phyloP scores from a whole-genome alignment of 2,797 vertebrate species.

The Microchirus variegatus region DNA sequence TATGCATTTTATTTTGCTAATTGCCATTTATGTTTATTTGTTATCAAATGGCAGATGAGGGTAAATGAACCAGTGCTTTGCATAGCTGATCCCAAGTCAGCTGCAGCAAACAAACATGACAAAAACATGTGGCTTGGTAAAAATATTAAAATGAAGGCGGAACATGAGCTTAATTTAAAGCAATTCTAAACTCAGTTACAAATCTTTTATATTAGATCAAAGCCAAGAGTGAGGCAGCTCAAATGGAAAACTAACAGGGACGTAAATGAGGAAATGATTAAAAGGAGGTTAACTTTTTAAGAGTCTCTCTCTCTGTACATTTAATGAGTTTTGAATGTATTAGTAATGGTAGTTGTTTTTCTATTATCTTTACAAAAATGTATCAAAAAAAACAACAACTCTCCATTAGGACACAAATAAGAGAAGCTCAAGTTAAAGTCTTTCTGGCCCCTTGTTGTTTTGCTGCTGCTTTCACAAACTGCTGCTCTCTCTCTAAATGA shows the following conservation, averaged over 20 bases:
- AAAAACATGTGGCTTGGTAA: conserved; percentile 3
- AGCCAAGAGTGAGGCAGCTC: conserved; percentile 17
- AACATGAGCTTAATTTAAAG: conserved; percentile 18
- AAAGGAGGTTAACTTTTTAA: too few relatives aligned
- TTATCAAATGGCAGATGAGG: not conserved
- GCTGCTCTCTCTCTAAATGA: conserved; percentile 72
- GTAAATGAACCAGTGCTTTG: too few relatives aligned
- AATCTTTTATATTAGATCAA: conserved; percentile 29
- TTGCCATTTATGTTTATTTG: too few relatives aligned
- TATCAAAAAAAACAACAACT: not conserved
- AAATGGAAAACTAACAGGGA: conserved; percentile 39
- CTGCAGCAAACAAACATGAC: not conserved
- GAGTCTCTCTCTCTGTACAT: conserved; percentile 3
- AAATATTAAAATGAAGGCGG: conserved; percentile 25
- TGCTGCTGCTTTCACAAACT: conserved; percentile 55
- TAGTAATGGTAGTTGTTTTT: conserved; percentile 20
- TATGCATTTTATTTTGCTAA: too few relatives aligned
- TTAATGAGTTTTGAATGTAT: conserved; percentile 29
- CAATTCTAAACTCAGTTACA: conserved; percentile 24
- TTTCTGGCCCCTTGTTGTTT: conserved; percentile 15
- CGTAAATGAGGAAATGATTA: conserved; percentile 52
- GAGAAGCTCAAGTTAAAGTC: conserved; percentile 18
- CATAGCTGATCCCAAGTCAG: conserved; percentile 11
- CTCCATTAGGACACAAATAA: conserved; percentile 51
- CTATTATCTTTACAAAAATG: not conserved